Percentiles rank a stretch among this genome's conserved stretches.
These are phyloP conservation scores for Peromyscus eremicus DNA, from an alignment of 2,797 vertebrate species.

Conservation along the genomic window DNA sequence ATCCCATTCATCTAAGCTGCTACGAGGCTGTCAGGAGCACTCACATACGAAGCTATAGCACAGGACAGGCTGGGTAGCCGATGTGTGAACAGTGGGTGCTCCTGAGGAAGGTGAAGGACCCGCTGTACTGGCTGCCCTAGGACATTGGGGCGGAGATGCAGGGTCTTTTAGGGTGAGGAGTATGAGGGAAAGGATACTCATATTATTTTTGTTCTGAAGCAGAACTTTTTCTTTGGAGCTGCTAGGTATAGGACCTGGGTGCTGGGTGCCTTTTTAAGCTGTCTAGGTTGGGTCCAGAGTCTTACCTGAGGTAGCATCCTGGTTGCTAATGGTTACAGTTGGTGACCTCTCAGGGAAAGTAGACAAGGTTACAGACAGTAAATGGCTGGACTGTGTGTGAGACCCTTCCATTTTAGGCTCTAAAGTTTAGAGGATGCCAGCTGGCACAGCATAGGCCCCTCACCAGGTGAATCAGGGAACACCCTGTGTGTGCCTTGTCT, in stretches of 20 bases:
- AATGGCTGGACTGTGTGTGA: neutral
- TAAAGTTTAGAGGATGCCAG: neutral
- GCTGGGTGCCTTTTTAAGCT: neutral
- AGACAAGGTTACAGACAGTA: neutral
- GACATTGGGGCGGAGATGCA: neutral
- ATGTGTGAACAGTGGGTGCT: neutral
- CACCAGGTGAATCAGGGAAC: neutral
- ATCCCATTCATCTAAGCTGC: neutral
- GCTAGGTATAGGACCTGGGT: neutral
- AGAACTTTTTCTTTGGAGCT: neutral
- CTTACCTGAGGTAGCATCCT: neutral
- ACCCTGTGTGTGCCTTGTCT: neutral
- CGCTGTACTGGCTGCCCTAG: neutral
- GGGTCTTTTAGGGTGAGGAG: neutral
- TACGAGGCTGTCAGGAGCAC: accelerated
- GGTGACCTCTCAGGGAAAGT: neutral
- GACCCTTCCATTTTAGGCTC: neutral
- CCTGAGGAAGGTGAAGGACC: neutral
- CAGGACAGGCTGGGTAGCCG: neutral
- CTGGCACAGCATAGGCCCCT: neutral
- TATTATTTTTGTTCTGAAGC: neutral
- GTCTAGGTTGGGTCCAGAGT: neutral
- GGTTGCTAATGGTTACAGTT: conserved; percentile 23
- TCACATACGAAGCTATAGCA: accelerated
- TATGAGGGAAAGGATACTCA: neutral